Base-by-base conservation (phyloP, 2,888 invertebrate species). In the Synanthedon myopaeformis region DNA sequence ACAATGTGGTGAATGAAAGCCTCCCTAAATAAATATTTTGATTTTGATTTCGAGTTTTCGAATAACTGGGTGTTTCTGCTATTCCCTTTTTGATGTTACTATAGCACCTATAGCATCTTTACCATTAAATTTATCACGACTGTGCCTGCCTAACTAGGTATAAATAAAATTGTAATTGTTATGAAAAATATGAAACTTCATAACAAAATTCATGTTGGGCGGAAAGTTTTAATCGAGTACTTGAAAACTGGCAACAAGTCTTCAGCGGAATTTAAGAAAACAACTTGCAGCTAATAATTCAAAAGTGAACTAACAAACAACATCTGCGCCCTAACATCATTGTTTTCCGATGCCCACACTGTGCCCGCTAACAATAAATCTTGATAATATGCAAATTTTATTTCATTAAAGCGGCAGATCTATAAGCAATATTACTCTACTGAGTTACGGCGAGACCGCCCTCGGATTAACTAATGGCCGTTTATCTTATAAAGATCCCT, bases 321-420 rank as follows among this genome's bases (percentile, higher is more conserved):
- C 67, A 66, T 69, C 61, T 59, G 58, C 64, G 67, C 63, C 62
- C 57, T 65, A 74, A 68, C 73, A 79, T 76, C 78, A 82, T 81
- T 80, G 81, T 78, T 81, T 78, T 75, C 69, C 81, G 63, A 81
- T 80, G 75, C 69, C 62, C 66, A 66, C 66, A 66, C 67, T 65
- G 63, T 66, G 67, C 64, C 64, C 65, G 56, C 57, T 61, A 55
- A 57, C 68, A 73, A 82, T 86, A 85, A 86, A 87, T 86, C 86
- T 84, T 80, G 73, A 78, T 79, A 75, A 79, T 85, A 86, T 86
- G 87, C 85, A 79, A 86, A 87, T 87, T 84, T 82, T 81, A 87
- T 86, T 86, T 87, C 84, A 87, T 86, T 87, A 86, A 77, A 76
- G 77, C 80, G 79, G 83, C 82, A 72, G 74, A 77, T 72, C 84